Base-by-base conservation (phyloP, 2,797 vertebrate species). In the Tapirus indicus region DNA sequence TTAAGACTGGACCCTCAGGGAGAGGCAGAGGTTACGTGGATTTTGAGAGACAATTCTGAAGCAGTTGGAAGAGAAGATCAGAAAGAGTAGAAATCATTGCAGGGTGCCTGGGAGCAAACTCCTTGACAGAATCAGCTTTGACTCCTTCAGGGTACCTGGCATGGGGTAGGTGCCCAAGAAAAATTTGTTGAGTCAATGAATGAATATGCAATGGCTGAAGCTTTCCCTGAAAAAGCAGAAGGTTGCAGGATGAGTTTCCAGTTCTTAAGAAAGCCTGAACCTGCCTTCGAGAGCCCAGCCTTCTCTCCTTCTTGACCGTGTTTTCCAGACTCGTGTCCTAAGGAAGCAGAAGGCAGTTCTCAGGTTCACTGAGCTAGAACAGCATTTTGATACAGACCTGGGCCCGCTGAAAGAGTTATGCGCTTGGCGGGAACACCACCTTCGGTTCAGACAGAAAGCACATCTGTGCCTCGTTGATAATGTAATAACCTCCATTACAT, bases 401-500 rank as follows among this genome's bases (percentile, higher is more conserved):
- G 97, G 97, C 98, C 96, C 88, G 72, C 97, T 49, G 95, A 91
- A 98, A 98, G 98, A 98, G 97, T 95, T 58, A 47, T 75, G 97
- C 96, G 91, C 96, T 98, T 98, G 99, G 98, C 98, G 98, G 84
- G 95, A 96, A 91, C 92, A 88, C 77, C 97, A 88, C 97, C 97
- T 97, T 97, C 96, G 98, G 98, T 98, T 99, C 99, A 99, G 98
- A 97, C 95, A 93, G 98, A 98, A 97, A 97, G 98, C 98, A 95
- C 99, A 99, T 99, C 99, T 99, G 99, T 98, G 98, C 92, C 98
- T 98, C 97, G 82, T 97, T 98, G 98, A 98, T 98, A 98, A 98
- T 98, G 97, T 98, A 98, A 98, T 98, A 97, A 98, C 98, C 98
- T 94, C 95, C 98, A 98, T 98, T 98, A 98, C 97, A 88, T 97